Conservation (phyloP, 2,888 invertebrate genomes). For the Catocala fraxini region DNA sequence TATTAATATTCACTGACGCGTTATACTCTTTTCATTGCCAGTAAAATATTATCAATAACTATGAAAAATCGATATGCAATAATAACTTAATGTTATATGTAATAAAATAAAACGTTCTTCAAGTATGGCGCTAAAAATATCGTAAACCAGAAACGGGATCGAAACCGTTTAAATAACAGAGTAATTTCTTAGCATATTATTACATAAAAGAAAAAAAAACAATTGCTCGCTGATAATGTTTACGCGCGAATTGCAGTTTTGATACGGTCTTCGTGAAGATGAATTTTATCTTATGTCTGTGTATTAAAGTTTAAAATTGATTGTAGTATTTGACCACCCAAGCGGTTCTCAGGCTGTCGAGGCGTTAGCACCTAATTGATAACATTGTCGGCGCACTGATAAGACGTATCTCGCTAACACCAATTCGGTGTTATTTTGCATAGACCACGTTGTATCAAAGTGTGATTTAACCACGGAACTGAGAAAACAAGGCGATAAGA, state of each 20-base stretch:
- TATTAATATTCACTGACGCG: too few relatives aligned
- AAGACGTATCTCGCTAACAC: conserved; percentile 62
- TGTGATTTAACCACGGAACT: conserved; percentile 19
- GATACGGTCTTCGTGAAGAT: neutral
- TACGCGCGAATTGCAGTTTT: conserved; percentile 15
- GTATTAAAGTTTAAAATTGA: conserved; percentile 34
- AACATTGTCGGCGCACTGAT: conserved; percentile 64
- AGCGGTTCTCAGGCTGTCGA: conserved; percentile 61
- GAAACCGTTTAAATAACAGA: neutral
- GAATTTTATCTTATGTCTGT: neutral
- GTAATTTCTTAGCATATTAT: conserved; percentile 2
- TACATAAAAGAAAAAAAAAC: neutral
- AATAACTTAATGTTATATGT: neutral
- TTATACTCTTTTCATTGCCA: too few relatives aligned
- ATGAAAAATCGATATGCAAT: conserved; percentile 7
- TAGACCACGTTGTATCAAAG: conserved; percentile 41
- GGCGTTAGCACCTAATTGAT: conserved; percentile 58
- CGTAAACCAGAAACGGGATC: neutral
- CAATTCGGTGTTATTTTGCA: conserved; percentile 60
- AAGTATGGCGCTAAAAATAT: neutral
- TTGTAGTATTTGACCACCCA: conserved; percentile 56
- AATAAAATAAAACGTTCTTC: conserved; percentile 2
- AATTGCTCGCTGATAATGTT: conserved; percentile 15
- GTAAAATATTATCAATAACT: neutral
- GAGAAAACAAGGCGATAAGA: too few relatives aligned